Evolutionary conservation across 2,113 vertebrate species (phyloP).

Genomic region (Megalops atlanticus): DNA sequence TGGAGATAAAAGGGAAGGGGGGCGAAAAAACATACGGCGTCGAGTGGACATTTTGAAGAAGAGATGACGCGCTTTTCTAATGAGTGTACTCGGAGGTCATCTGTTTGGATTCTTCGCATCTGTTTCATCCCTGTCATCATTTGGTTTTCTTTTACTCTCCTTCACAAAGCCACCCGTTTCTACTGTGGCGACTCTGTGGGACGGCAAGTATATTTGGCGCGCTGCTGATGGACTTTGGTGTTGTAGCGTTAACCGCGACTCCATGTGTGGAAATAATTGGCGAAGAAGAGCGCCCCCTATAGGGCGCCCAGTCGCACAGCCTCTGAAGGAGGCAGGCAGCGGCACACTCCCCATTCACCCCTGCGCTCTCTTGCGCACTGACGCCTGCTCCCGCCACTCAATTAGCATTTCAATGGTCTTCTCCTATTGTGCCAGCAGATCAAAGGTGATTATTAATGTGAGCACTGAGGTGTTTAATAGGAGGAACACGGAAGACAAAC

Average conservation of each 20-base stretch:
- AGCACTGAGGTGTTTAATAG: not conserved
- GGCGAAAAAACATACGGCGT: too few species aligned
- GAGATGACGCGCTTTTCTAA: not conserved
- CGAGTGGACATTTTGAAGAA: not conserved
- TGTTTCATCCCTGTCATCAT: not conserved
- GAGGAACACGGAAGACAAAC: not conserved
- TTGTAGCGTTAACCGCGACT: not conserved
- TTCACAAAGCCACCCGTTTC: too few species aligned
- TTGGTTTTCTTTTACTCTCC: not conserved
- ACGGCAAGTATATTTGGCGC: not conserved
- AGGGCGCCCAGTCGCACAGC: not conserved
- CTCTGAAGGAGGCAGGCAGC: not conserved
- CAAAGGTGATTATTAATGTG: constrained; percentile 14
- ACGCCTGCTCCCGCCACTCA: not conserved
- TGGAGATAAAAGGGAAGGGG: constrained; percentile 13
- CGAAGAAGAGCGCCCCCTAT: not conserved
- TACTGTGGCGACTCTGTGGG: too few species aligned
- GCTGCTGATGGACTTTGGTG: not conserved
- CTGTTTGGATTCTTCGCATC: not conserved
- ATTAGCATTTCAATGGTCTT: constrained; percentile 23
- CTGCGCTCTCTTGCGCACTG: not conserved
- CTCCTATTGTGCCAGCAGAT: not conserved
- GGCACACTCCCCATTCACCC: not conserved
- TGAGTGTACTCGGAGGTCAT: constrained; percentile 3
- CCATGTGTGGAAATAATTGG: not conserved